phyloP scores from a whole-genome alignment of 2,888 invertebrate species.

The Agrochola lota region DNA sequence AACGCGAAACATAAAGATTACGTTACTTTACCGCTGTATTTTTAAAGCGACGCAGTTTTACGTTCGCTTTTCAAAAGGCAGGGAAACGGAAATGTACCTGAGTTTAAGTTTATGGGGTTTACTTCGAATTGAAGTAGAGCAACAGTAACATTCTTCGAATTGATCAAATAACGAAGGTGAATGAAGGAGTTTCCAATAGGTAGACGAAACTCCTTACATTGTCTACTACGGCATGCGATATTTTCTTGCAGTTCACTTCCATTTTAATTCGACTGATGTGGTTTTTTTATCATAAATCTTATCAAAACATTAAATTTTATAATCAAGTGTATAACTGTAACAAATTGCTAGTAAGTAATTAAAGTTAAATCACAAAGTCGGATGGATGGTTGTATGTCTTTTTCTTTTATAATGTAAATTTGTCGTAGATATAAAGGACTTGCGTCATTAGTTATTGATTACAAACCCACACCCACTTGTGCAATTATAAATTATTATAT shows the following conservation, averaged over 20 bases:
- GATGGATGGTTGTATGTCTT: conserved; percentile 11
- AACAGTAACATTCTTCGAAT: neutral
- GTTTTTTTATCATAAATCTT: neutral
- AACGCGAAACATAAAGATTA: conserved; percentile 53
- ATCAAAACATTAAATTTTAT: neutral
- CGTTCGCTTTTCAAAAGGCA: conserved; percentile 42
- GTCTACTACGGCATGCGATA: neutral
- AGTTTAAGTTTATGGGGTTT: neutral
- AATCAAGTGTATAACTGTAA: neutral
- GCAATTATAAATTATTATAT: conserved; percentile 59
- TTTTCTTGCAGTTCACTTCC: conserved; percentile 1
- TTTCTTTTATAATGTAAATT: conserved; percentile 46
- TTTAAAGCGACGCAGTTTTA: conserved; percentile 37
- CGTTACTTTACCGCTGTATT: conserved; percentile 33
- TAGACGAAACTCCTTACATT: conserved; percentile 33
- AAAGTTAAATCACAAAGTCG: conserved; percentile 3
- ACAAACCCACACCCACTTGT: conserved; percentile 66
- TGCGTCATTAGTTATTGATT: conserved; percentile 62
- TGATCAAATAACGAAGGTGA: neutral
- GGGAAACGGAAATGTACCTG: conserved; percentile 22
- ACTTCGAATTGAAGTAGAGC: neutral
- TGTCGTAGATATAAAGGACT: conserved; percentile 23
- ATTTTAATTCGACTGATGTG: neutral
- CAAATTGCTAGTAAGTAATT: conserved; percentile 6
- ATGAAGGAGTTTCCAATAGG: conserved; percentile 33